phyloP scores from a whole-genome alignment of 2,797 vertebrate genomes.

The Aratinga solstitialis region DNA sequence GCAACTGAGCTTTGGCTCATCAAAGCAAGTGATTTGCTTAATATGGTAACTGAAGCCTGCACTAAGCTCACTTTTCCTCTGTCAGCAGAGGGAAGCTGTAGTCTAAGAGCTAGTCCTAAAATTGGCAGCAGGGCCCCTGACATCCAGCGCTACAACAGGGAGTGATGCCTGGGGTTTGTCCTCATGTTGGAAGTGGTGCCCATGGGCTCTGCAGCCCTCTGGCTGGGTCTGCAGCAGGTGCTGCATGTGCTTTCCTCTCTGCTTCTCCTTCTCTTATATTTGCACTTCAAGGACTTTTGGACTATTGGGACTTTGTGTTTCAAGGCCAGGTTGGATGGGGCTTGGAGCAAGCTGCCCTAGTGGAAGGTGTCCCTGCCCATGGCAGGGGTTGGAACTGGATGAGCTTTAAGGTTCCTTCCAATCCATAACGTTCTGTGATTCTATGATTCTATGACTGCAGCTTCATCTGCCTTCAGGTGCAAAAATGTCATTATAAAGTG shows the following conservation, averaged over 20 bases:
- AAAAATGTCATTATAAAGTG: fast-evolving
- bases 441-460: not conserved
- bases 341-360: not conserved
- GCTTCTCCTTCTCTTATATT: not conserved
- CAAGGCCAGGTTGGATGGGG: not conserved
- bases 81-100: not conserved
- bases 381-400: not conserved
- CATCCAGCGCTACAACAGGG: fast-evolving
- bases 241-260: not conserved
- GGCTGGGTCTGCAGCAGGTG: not conserved
- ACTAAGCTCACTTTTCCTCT: not conserved
- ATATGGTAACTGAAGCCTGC: not conserved
- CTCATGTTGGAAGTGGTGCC: not conserved
- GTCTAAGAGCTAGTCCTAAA: not conserved
- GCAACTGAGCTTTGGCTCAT: conserved; percentile 23
- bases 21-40: conserved; percentile 20
- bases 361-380: not conserved
- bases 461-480: not conserved
- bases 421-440: not conserved
- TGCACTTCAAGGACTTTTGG: not conserved
- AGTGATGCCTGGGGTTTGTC: fast-evolving
- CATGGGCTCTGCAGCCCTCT: not conserved
- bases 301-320: not conserved
- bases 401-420: not conserved
- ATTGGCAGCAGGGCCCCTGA: not conserved